phyloP scores from a whole-genome alignment of 2,888 invertebrate genomes.

The Apoda limacodes region DNA sequence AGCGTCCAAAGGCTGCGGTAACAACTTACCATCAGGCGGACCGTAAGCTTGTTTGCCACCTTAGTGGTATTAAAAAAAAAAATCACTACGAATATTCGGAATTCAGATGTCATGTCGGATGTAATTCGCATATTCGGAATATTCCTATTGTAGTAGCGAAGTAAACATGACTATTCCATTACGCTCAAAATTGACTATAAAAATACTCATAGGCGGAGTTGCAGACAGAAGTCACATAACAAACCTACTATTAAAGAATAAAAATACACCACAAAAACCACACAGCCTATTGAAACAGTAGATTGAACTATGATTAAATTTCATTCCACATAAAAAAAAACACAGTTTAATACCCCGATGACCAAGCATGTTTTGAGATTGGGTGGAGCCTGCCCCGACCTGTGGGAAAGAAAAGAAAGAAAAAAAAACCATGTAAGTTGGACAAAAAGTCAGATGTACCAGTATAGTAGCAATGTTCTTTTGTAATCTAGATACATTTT shows the following conservation, averaged over 20 bases:
- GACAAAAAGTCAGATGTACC: constrained; percentile 25
- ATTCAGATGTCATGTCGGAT: too few relatives aligned
- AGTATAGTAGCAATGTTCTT: constrained; percentile 28
- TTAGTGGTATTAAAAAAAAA: too few relatives aligned
- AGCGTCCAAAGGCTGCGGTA: too few relatives aligned
- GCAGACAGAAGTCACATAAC: constrained; percentile 24
- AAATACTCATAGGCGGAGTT: background rate
- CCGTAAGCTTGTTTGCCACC: too few relatives aligned
- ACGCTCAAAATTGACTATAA: background rate
- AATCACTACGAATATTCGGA: too few relatives aligned
- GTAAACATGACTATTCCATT: too few relatives aligned
- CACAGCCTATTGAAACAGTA: constrained; percentile 48
- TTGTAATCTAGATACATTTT: constrained; percentile 13
- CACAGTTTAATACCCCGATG: constrained; percentile 33
- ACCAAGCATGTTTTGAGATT: constrained; percentile 37
- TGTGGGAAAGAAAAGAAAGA: constrained; percentile 33
- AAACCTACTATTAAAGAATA: constrained; percentile 22
- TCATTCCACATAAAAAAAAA: constrained; percentile 34
- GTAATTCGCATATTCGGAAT: too few relatives aligned
- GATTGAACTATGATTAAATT: constrained; percentile 63
- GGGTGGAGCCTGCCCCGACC: constrained; percentile 33
- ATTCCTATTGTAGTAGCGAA: too few relatives aligned
- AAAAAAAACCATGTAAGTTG: constrained; percentile 36
- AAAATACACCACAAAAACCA: constrained; percentile 22
- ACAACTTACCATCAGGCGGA: too few relatives aligned